Base-by-base conservation (phyloP, 37 sponge, comb jelly and placozoan species). In the Bolinopsis microptera region DNA sequence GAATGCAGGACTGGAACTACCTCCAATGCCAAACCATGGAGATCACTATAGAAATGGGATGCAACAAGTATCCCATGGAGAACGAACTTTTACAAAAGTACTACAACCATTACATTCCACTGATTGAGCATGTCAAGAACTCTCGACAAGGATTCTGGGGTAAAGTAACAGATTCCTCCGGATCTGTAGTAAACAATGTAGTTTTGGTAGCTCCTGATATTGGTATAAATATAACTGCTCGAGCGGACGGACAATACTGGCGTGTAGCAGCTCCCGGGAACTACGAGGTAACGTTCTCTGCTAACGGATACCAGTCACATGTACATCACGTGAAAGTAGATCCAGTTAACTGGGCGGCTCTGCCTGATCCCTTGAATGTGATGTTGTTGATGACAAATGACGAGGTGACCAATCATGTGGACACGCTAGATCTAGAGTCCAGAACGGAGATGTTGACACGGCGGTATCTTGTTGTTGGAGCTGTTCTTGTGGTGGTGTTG, bases 1-100 rank as follows among this genome's bases (percentile, higher is more conserved):
- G 96, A 1, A 96, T 96, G 96, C 94, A 95, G 86, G 96, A 96
- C 93, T 96, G 69, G 74, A 96, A 96, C 93, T 96, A 96, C 69
- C 80, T 95, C 24, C 94, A 95, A 27, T 80, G 94, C 35, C 75
- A 90, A 34, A 95, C 95, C 93, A 92, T 96, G 93, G 96, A 96
- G 94, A 95, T 96, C 69, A 96, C 96, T 0, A 22, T 96, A 27
- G 96, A 96, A 75, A 82, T 96, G 86, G 95, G 95, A 0, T 96
- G 96, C 61, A 92, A 93, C 69, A 96, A 96, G 93, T 95, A 93
- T 69, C 96, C 96, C 24, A 3, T n/a, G 23, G 88, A 69, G 5
- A 2, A 38, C 68, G 35, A 77, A 18, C 94, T 96, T 1, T 40
- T 93, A 0, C 68, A 3, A 31, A 92, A 95, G 70, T 96, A 80